Percentiles rank a stretch among this genome's conserved stretches.
These are phyloP conservation scores for Lagopus muta DNA, from an alignment of 2,113 vertebrate genomes.

Conservation along the genomic window DNA sequence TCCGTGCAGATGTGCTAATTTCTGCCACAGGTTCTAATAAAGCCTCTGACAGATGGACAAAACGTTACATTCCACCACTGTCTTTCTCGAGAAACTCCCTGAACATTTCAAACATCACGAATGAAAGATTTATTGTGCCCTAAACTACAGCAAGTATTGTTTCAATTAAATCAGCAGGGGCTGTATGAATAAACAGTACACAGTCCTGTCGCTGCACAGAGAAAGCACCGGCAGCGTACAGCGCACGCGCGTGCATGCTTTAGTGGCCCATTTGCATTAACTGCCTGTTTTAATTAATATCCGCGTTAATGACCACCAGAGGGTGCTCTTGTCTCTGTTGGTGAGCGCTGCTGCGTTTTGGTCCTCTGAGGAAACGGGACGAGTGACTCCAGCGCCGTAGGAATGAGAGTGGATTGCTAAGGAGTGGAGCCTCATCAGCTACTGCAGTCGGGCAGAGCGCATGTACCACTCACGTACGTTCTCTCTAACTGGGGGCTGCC, in stretches of 20 bases:
- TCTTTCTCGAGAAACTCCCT: background rate
- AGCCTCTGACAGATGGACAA: background rate
- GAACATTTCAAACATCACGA: background rate
- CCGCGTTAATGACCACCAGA: slow-evolving; percentile 22
- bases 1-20: background rate
- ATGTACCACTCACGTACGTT: background rate
- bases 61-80: background rate
- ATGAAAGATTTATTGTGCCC: background rate
- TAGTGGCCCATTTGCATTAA: background rate
- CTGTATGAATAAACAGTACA: background rate
- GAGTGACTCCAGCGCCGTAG: background rate
- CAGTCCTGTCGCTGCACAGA: background rate
- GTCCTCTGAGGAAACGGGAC: no score
- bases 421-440: background rate
- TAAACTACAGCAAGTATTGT: background rate
- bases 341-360: background rate
- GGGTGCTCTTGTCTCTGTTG: slow-evolving; percentile 13
- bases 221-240: background rate
- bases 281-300: background rate
- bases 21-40: background rate
- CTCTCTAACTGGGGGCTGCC: background rate
- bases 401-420: background rate
- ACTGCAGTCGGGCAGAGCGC: background rate
- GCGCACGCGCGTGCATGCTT: background rate
- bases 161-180: background rate